Evolutionary conservation across 2,888 invertebrate genomes (phyloP), one percentile per base, ranked within the genome.

Genomic region (Nomada ferruginata): DNA sequence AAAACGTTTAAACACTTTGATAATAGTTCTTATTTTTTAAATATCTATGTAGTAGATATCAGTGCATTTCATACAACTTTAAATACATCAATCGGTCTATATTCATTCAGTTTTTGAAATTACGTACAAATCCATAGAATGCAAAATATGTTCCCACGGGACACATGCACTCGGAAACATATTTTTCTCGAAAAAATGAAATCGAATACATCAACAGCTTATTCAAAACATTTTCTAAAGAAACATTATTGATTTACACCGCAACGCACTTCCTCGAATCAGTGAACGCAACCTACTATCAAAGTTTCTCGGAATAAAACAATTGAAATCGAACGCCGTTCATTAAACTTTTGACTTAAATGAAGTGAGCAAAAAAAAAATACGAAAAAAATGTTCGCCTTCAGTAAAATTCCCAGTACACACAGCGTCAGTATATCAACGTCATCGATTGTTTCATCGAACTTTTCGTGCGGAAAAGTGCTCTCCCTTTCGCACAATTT

Each of bases 381-480:
- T 20, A 42, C 13, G 42, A 60, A 60, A 42, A 13, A 52, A n/a
- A 4, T 13, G 10, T 68, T 13, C 23, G 18, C 18, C 13, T 42
- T 59, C 55, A 26, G 7, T 26, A 15, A 68, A n/a, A 68, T 68
- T 60, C 60, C 52, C 74, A 66, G n/a, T 23, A 15, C 50, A n/a
- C 23, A 11, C 26, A 23, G 15, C 47, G 20, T n/a, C 44, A 3
- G 57, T 65, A 44, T 10, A 68, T 68, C 68, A 68, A 69, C 18
- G 70, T 70, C 55, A 18, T 44, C 42, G 42, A 15, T 36, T 11
- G 29, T 20, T 29, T 47, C 50, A 29, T 36, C 29, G 47, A 55
- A 36, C 29, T 76, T 71, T 13, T 52, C 60, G 20, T 29, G 60
- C 20, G 53, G 47, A 55, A 74, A 77, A 74, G 52, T 36, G 60